phyloP scores from a whole-genome alignment of 2,797 vertebrate genomes.

The Tragopan temminckii region DNA sequence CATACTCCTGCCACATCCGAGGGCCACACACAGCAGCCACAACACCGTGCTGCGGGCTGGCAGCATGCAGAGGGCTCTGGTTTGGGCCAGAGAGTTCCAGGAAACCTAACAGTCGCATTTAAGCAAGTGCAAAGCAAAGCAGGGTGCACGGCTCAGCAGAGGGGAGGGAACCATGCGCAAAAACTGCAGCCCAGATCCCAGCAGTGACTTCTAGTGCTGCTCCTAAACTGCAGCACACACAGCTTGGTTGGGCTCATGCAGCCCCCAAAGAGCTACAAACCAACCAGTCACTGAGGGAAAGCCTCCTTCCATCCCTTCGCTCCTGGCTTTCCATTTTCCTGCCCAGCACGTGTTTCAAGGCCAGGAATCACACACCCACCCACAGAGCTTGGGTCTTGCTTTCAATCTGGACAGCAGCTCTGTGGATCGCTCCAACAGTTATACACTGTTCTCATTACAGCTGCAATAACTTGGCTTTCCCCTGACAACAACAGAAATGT shows the following conservation, averaged over 20 bases:
- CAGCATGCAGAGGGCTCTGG: not conserved
- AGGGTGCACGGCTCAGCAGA: rapidly evolving
- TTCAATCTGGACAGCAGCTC: not conserved
- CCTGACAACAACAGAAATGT: not conserved
- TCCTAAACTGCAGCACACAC: rapidly evolving
- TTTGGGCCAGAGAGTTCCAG: constrained; percentile 28
- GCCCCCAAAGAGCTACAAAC: not conserved
- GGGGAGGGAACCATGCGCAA: rapidly evolving
- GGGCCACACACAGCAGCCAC: not conserved
- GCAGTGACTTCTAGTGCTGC: not conserved
- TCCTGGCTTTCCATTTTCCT: not conserved
- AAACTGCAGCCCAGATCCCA: not conserved
- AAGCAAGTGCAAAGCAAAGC: not conserved
- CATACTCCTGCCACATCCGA: constrained; percentile 49
- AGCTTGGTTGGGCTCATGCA: not conserved
- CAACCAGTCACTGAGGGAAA: not conserved
- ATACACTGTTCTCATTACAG: not conserved
- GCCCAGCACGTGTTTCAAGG: rapidly evolving
- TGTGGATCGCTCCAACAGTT: not conserved
- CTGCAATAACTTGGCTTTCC: not conserved
- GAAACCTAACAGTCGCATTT: not conserved
- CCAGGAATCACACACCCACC: not conserved
- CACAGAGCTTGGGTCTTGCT: not conserved
- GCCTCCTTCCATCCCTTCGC: not conserved
- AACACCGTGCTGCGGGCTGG: rapidly evolving